Evolutionary conservation across 2,888 invertebrate genomes (phyloP).

Genomic region (Tenthredo distinguenda): DNA sequence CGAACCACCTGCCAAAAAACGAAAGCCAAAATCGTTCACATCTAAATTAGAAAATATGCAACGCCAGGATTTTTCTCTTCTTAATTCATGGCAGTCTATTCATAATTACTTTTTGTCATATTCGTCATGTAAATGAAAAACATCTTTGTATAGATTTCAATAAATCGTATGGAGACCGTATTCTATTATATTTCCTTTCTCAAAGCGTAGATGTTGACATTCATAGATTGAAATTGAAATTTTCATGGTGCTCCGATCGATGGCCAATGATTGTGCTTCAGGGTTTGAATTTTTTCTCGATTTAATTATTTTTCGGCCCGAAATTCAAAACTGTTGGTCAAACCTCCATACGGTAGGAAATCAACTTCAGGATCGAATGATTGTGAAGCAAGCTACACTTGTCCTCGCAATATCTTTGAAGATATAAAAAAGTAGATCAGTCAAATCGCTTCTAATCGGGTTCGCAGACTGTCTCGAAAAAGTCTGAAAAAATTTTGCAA

Average conservation of each 20-base stretch:
- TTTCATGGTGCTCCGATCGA: background rate
- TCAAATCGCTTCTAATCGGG: background rate
- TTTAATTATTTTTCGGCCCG: background rate
- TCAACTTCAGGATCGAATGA: background rate
- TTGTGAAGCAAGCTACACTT: slow-evolving; percentile 11
- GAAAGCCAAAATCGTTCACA: slow-evolving; percentile 24
- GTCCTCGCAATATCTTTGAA: background rate
- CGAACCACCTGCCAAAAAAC: slow-evolving; percentile 57
- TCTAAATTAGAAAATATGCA: background rate
- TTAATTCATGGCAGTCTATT: slow-evolving; percentile 51
- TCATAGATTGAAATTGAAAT: background rate
- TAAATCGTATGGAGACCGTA: slow-evolving; percentile 12
- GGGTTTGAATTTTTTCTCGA: background rate
- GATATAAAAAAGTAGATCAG: background rate
- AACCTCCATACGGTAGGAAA: background rate
- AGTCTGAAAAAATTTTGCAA: background rate
- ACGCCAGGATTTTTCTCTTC: slow-evolving; percentile 34
- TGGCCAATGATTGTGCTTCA: background rate
- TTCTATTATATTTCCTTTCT: background rate
- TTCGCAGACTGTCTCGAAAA: background rate
- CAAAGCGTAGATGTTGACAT: background rate
- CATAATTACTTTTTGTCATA: slow-evolving; percentile 51
- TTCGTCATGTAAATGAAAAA: slow-evolving; percentile 42
- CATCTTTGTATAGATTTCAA: background rate
- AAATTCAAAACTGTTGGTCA: background rate